Evolutionary conservation across 2,888 invertebrate species (phyloP).

Genomic region (Thumatha senex): DNA sequence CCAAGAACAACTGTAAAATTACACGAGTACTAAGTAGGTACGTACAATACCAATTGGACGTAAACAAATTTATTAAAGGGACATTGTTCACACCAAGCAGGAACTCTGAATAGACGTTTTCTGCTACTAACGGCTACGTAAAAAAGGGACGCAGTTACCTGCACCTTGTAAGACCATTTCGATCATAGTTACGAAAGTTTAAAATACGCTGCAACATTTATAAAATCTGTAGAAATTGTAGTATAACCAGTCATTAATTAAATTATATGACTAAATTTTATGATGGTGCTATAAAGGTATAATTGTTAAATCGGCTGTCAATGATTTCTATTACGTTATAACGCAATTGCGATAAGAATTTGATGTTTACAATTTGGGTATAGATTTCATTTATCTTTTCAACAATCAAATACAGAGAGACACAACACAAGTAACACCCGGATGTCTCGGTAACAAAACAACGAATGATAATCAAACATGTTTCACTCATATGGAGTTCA

Average conservation of each 20-base stretch:
- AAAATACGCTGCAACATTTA: constrained; percentile 11
- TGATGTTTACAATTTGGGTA: constrained; percentile 14
- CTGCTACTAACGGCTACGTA: constrained; percentile 47
- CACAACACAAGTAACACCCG: constrained; percentile 60
- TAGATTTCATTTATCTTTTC: constrained; percentile 22
- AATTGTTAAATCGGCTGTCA: constrained; percentile 31
- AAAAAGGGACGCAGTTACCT: constrained; percentile 77
- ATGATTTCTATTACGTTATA: constrained; percentile 46
- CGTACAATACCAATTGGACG: constrained; percentile 23
- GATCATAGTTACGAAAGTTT: constrained; percentile 14
- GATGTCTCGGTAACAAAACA: constrained; percentile 78
- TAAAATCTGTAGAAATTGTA: neutral
- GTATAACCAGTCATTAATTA: constrained; percentile 2
- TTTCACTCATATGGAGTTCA: constrained; percentile 66
- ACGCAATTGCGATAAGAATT: constrained; percentile 22
- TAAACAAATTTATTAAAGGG: constrained; percentile 38
- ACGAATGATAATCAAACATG: constrained; percentile 76
- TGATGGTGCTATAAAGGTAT: neutral
- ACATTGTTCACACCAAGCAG: constrained; percentile 32
- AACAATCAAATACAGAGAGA: constrained; percentile 43
- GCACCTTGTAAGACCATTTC: constrained; percentile 39
- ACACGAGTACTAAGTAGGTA: constrained; percentile 22
- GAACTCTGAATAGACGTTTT: constrained; percentile 49
- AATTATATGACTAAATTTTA: neutral
- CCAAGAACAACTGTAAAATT: neutral